phyloP scores from a whole-genome alignment of 2,113 vertebrate genomes.

The Callionymus lyra region DNA sequence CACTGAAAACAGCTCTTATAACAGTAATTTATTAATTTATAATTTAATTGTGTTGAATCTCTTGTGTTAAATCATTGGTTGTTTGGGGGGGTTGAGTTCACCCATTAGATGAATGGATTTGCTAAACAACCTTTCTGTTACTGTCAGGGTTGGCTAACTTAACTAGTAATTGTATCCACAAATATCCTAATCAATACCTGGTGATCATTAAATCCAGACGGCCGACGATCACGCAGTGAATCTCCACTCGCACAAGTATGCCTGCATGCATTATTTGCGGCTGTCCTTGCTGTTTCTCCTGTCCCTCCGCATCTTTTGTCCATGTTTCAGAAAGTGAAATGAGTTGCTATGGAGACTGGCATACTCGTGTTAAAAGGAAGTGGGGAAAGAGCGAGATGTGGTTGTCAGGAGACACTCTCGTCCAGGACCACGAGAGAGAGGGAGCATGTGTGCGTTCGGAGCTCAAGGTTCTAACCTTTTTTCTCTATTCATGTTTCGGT shows the following conservation, averaged over 20 bases:
- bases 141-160: too few species aligned
- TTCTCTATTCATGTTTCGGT: neutral
- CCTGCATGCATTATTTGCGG: slow-evolving; percentile 29
- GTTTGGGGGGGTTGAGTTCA: too few species aligned
- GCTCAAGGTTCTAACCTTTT: slow-evolving; percentile 9
- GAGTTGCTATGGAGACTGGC: slow-evolving; percentile 62
- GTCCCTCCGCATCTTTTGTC: slow-evolving; percentile 42
- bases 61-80: too few species aligned
- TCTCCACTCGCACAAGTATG: slow-evolving; percentile 1
- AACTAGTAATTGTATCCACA: too few species aligned
- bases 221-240: too few species aligned
- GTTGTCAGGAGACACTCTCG: slow-evolving; percentile 36
- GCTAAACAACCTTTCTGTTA: too few species aligned
- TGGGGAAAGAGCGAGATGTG: slow-evolving; percentile 43
- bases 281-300: slow-evolving; percentile 33
- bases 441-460: neutral
- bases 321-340: slow-evolving; percentile 39
- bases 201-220: too few species aligned
- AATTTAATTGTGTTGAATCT: too few species aligned
- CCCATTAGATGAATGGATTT: too few species aligned
- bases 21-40: too few species aligned
- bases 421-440: slow-evolving; percentile 13
- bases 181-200: too few species aligned
- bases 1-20: too few species aligned
- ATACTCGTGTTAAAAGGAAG: slow-evolving; percentile 47